phyloP scores from a whole-genome alignment of 2,113 vertebrate genomes.

The Poeciliopsis occidentalis region DNA sequence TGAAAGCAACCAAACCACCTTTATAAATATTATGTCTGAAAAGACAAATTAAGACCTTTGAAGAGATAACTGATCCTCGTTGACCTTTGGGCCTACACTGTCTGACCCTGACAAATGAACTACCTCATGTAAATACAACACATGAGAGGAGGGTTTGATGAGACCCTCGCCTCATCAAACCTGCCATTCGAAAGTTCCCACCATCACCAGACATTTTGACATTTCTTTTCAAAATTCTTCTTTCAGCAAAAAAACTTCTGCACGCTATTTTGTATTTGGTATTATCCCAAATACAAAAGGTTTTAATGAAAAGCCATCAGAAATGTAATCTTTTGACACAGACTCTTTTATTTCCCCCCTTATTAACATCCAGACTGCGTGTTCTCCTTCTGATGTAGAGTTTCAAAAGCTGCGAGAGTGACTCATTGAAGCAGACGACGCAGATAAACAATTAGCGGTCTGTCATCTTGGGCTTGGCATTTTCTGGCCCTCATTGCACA shows the following conservation, averaged over 20 bases:
- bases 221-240: neutral
- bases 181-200: too few species aligned
- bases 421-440: slow-evolving; percentile 68
- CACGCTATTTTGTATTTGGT: too few species aligned
- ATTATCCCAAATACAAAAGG: neutral
- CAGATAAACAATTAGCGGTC: slow-evolving; percentile 68
- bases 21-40: too few species aligned
- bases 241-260: too few species aligned
- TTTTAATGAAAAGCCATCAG: slow-evolving; percentile 7
- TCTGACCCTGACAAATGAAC: slow-evolving; percentile 30
- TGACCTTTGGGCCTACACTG: slow-evolving; percentile 40
- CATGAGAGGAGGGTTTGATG: neutral
- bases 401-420: slow-evolving; percentile 51
- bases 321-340: neutral
- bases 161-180: too few species aligned
- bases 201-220: neutral
- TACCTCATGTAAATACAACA: neutral
- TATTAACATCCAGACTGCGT: slow-evolving; percentile 37
- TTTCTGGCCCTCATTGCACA: slow-evolving; percentile 41
- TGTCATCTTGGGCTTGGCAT: slow-evolving; percentile 56
- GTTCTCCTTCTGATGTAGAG: slow-evolving; percentile 20
- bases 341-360: neutral
- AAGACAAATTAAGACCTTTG: too few species aligned
- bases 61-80: slow-evolving; percentile 48
- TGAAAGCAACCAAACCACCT: neutral